Evolutionary conservation across 2,888 invertebrate species (phyloP).

Genomic region (Tortrix viridana): DNA sequence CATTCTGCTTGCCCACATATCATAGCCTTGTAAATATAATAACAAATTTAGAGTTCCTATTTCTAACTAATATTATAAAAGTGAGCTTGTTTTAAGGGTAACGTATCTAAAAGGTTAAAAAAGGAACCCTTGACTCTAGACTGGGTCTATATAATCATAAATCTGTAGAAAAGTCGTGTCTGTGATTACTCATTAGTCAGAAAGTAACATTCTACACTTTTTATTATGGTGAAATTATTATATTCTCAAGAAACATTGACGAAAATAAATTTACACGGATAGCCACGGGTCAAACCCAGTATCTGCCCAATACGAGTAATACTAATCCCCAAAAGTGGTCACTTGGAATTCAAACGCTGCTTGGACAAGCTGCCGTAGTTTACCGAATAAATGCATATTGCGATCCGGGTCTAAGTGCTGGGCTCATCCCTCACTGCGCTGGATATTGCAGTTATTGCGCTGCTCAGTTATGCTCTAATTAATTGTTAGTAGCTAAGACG

Average conservation of each 20-base stretch:
- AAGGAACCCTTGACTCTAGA: too few species aligned
- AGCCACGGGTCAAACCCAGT: neutral
- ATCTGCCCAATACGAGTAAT: constrained; percentile 14
- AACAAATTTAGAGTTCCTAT: too few species aligned
- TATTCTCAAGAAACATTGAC: neutral
- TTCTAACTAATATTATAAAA: too few species aligned
- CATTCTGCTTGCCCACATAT: too few species aligned
- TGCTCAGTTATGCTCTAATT: constrained; percentile 65
- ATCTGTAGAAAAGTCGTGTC: too few species aligned
- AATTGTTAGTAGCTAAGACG: constrained; percentile 64
- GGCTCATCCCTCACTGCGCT: constrained; percentile 59
- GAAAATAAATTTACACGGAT: neutral
- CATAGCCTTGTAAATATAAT: too few species aligned
- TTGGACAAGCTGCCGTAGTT: constrained; percentile 23
- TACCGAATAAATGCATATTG: constrained; percentile 37
- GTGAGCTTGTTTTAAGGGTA: too few species aligned
- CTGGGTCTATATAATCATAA: too few species aligned
- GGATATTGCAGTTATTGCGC: constrained; percentile 56
- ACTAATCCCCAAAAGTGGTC: constrained; percentile 22
- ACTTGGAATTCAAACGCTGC: constrained; percentile 28
- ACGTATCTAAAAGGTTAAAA: too few species aligned
- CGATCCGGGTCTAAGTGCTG: constrained; percentile 46
- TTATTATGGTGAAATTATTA: too few species aligned
- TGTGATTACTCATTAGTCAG: too few species aligned
- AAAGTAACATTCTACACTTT: too few species aligned